Percentiles rank a stretch among this genome's conserved stretches.
These are phyloP conservation scores for Pachyseris speciosa DNA, from an alignment of 64 coral and sea anemone species.

Conservation along the genomic window DNA sequence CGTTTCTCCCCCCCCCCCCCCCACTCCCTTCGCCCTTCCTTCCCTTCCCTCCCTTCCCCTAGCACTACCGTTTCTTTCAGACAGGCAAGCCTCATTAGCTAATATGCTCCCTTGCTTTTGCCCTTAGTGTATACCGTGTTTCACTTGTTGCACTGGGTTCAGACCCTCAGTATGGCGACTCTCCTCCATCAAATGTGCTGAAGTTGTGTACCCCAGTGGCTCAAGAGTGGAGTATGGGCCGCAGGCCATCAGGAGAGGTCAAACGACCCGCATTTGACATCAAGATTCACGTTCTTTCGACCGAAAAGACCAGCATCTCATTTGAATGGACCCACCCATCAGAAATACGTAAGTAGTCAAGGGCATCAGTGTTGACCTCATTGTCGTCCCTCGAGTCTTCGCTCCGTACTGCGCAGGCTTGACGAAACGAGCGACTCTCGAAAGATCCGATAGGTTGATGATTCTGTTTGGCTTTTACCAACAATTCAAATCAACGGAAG, in stretches of 20 bases:
- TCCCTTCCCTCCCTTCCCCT: too few species aligned
- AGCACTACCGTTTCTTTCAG: too few species aligned
- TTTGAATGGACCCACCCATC: conserved; percentile 58
- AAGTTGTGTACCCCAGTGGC: conserved; percentile 59
- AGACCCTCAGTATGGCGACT: conserved; percentile 74
- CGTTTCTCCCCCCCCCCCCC: too few species aligned
- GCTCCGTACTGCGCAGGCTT: too few species aligned
- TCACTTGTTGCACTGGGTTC: conserved; percentile 52
- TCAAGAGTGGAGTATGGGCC: conserved; percentile 11
- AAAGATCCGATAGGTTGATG: too few species aligned
- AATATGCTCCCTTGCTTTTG: not conserved
- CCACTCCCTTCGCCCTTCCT: too few species aligned
- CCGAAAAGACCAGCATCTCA: conserved; percentile 59
- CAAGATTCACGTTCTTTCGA: conserved; percentile 14
- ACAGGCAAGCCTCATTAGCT: too few species aligned
- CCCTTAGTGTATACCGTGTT: conserved; percentile 72
- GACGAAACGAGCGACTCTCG: too few species aligned
- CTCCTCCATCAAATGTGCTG: conserved; percentile 75
- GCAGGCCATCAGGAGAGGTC: not conserved
- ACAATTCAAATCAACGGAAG: too few species aligned
- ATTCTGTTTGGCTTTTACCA: too few species aligned
- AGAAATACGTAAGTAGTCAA: not conserved
- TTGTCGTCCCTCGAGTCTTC: not conserved
- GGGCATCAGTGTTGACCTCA: not conserved
- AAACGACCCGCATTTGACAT: conserved; percentile 41